These are phyloP conservation scores for Prunella strophiata DNA, from an alignment of 2,797 vertebrate species.

Conservation along the genomic window DNA sequence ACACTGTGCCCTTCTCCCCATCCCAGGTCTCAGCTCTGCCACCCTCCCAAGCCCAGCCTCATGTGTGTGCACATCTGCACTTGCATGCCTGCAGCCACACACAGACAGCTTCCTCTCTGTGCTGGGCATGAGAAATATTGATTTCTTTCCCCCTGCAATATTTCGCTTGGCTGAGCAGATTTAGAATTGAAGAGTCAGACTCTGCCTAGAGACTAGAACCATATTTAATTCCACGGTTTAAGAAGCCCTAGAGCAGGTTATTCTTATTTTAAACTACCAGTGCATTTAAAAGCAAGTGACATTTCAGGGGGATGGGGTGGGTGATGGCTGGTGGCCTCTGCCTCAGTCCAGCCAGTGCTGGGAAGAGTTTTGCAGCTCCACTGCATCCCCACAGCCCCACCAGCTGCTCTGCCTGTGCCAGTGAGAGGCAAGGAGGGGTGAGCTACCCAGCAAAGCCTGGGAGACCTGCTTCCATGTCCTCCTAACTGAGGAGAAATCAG, in stretches of 20 bases:
- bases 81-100: background rate
- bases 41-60: background rate
- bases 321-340: background rate
- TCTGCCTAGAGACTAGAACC: conserved; percentile 68
- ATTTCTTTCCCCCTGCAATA: conserved; percentile 64
- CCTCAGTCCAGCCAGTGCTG: background rate
- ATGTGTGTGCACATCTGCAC: background rate
- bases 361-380: background rate
- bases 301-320: background rate
- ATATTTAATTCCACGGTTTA: conserved; percentile 72
- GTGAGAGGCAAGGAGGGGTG: background rate
- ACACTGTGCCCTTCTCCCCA: rapidly evolving
- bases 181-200: conserved; percentile 70
- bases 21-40: rapidly evolving
- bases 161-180: conserved; percentile 73
- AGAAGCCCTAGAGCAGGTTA: conserved; percentile 62
- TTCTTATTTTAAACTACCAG: conserved; percentile 64
- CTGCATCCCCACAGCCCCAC: background rate
- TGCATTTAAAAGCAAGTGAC: conserved; percentile 65
- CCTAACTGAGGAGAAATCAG: background rate
- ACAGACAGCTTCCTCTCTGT: background rate
- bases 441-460: background rate
- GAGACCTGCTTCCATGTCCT: background rate
- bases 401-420: background rate
- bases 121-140: conserved; percentile 49